Base-by-base conservation (phyloP, 2,797 vertebrate species). In the Caiman crocodilus region DNA sequence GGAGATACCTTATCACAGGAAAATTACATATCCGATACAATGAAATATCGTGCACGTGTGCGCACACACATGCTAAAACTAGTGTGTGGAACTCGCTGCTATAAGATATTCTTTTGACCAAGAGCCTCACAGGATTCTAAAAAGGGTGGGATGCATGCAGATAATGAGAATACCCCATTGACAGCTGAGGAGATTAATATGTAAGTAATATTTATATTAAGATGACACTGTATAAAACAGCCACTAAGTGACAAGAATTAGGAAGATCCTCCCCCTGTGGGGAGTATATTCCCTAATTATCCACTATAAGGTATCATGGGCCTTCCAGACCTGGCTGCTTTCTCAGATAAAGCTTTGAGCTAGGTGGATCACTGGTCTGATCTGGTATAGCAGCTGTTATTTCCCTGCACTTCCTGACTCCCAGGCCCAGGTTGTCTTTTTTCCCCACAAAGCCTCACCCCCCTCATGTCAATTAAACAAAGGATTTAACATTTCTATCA, bases 11-110 rank as follows among this genome's bases (percentile, higher is more conserved):
- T 50, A 50, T 50, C 9, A 50, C 42, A 50, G 42, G 42, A 10
- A 50, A 50, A 50, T 50, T 50, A 50, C 9, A 50, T 50, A 50
- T 50, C 42, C 9, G 42, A 50, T 50, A 50, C 42, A 50, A 50
- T 50, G 42, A 50, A 50, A 50, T 50, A 50, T 50, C 2, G 9
- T 50, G 42, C 42, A 11, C 42, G 6, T 50, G 10, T 50, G 42
- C 42, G 93, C 63, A 90, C 82, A 94, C 82, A 89, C 77, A 1
- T 79, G 74, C 67, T 92, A 83, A 50, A 50, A 85, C 90, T 96
- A 92, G 96, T 93, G 83, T 85, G 90, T 91, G 79, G 82, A 94
- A 96, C 94, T 90, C 78, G 88, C 80, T 96, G 65, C 87, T 89
- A 75, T 14, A 58, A 86, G 81, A 61, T 94, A 93, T 94, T 80